A percentile compares a stretch with the other conserved stretches of the same genome.
Conservation (phyloP, 2,113 vertebrate species). For the Hemicordylus capensis region DNA sequence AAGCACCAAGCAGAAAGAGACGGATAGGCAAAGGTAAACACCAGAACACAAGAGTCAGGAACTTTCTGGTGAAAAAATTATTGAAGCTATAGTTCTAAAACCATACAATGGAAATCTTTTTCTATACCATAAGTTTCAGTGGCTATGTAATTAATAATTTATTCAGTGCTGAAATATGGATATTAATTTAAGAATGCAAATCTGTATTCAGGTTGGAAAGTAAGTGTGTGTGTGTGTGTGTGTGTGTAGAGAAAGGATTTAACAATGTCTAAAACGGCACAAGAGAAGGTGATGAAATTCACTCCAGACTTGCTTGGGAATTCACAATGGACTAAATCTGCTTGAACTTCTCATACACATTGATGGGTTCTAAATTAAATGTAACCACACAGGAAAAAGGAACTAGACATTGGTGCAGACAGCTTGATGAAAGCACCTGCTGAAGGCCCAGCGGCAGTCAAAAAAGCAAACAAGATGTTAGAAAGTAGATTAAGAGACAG, state of each 20-base stretch:
- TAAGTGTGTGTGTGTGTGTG: background rate
- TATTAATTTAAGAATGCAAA: background rate
- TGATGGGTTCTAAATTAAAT: slow-evolving; percentile 20
- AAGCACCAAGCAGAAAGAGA: background rate
- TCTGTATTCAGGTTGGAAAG: background rate
- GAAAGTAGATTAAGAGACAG: background rate
- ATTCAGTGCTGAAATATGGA: background rate
- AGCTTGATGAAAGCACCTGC: slow-evolving; percentile 27
- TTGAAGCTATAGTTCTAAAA: background rate
- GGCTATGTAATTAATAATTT: background rate
- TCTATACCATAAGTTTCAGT: background rate
- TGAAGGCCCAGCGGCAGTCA: slow-evolving; percentile 19
- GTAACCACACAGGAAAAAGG: background rate
- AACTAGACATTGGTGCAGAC: background rate
- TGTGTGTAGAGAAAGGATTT: background rate
- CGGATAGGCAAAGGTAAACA: background rate
- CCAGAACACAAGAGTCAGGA: background rate
- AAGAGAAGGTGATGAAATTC: background rate
- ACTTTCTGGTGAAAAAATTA: background rate
- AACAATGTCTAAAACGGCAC: background rate
- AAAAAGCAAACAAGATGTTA: slow-evolving; percentile 8
- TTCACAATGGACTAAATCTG: background rate
- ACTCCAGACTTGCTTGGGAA: background rate
- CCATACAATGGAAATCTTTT: background rate
- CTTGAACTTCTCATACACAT: background rate